phyloP scores from a whole-genome alignment of 2,113 vertebrate genomes.

The Gymnarchus niloticus region DNA sequence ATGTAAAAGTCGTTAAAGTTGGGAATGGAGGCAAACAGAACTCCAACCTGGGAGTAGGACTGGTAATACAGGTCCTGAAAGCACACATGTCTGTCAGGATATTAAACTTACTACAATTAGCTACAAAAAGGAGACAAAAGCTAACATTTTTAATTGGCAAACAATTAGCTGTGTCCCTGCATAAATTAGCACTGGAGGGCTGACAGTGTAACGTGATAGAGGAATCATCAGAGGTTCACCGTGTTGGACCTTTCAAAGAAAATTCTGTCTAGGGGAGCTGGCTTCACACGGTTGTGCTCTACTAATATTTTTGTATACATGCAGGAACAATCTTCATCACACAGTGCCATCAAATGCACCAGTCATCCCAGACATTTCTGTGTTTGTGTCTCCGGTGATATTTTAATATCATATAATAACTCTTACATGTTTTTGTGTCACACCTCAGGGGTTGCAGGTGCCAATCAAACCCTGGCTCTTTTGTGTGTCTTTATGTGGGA shows the following conservation, averaged over 20 bases:
- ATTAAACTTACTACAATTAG: background rate
- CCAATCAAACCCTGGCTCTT: too few relatives aligned
- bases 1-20: slow-evolving; percentile 99
- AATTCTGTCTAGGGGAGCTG: background rate
- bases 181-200: too few relatives aligned
- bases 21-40: slow-evolving; percentile 96
- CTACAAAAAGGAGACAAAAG: background rate
- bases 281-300: background rate
- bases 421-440: background rate
- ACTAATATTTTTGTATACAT: background rate
- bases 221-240: background rate
- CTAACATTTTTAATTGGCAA: background rate
- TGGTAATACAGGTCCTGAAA: slow-evolving; percentile 94
- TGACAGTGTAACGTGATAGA: background rate
- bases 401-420: background rate
- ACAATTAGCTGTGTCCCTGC: background rate
- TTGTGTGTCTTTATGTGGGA: too few relatives aligned
- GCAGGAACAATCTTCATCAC: background rate
- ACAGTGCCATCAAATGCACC: background rate
- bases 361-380: background rate
- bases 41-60: slow-evolving; percentile 95
- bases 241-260: background rate
- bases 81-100: background rate
- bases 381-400: background rate
- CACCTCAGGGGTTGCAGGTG: background rate